A percentile compares a stretch with the other conserved stretches of the same genome.
phyloP scores from a whole-genome alignment of 2,797 vertebrate genomes.

The Channa striata region DNA sequence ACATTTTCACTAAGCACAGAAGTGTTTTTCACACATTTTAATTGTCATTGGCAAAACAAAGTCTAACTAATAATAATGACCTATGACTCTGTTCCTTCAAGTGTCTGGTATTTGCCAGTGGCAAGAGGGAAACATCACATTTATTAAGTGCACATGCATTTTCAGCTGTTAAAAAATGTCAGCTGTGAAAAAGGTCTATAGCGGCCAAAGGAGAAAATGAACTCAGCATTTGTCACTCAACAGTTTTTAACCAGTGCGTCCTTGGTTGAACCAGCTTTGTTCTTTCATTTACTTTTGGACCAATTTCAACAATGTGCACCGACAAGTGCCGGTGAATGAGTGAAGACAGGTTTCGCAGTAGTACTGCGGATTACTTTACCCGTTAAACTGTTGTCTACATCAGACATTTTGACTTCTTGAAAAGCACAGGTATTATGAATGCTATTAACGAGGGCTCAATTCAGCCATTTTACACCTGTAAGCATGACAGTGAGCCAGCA shows the following conservation, averaged over 20 bases:
- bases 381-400: too few relatives aligned
- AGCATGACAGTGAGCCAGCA: neutral
- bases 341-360: constrained; percentile 31
- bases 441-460: neutral
- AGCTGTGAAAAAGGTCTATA: neutral
- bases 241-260: neutral
- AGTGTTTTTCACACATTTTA: neutral
- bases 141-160: constrained; percentile 2
- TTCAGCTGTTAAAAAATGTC: neutral
- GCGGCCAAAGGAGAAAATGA: neutral
- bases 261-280: neutral
- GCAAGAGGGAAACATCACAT: neutral
- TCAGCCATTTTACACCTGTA: neutral
- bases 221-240: neutral
- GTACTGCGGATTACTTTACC: constrained; percentile 16
- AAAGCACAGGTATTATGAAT: constrained; percentile 1
- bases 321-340: constrained; percentile 17
- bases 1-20: neutral
- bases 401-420: constrained; percentile 6
- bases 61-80: neutral
- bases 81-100: neutral
- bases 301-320: constrained; percentile 16
- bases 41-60: neutral
- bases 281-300: constrained; percentile 14
- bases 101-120: neutral